Percentiles rank a stretch among this genome's conserved stretches.
Conservation (phyloP, 2,797 vertebrate species). For the Tarsius wallacei region DNA sequence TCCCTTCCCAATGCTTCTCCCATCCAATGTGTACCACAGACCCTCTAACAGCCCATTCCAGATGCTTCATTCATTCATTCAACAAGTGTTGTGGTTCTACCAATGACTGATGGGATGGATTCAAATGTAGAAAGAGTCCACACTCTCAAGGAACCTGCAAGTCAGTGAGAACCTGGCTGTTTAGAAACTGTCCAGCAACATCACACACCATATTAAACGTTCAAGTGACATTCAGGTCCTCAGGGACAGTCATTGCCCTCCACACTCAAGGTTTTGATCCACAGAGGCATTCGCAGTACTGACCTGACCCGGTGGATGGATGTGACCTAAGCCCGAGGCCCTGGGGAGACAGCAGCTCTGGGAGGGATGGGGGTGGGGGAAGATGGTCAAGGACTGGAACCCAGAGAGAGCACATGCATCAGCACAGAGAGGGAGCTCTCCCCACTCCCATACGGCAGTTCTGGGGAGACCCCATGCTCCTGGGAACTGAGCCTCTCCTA, state of each 20-base stretch:
- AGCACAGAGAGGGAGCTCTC: neutral
- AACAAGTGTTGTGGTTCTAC: neutral
- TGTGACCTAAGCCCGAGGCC: neutral
- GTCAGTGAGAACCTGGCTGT: neutral
- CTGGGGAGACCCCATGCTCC: neutral
- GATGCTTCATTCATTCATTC: neutral
- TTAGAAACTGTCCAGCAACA: neutral
- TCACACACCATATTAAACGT: neutral
- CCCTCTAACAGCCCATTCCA: neutral
- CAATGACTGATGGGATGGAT: neutral
- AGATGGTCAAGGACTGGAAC: neutral
- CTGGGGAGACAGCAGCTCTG: neutral
- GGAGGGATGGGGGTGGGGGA: neutral
- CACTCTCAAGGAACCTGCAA: neutral
- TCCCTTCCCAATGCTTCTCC: neutral
- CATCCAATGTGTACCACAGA: neutral
- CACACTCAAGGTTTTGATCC: neutral
- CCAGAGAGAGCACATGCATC: neutral
- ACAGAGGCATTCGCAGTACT: neutral
- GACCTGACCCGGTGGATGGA: neutral
- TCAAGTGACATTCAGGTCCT: neutral
- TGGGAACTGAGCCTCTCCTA: conserved; percentile 7
- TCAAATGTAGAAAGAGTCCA: neutral
- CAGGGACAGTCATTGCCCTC: neutral
- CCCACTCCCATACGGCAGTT: neutral